Evolutionary conservation across 1,140 invertebrate genomes (phyloP).

Genomic region (Lordiphosa collinella): DNA sequence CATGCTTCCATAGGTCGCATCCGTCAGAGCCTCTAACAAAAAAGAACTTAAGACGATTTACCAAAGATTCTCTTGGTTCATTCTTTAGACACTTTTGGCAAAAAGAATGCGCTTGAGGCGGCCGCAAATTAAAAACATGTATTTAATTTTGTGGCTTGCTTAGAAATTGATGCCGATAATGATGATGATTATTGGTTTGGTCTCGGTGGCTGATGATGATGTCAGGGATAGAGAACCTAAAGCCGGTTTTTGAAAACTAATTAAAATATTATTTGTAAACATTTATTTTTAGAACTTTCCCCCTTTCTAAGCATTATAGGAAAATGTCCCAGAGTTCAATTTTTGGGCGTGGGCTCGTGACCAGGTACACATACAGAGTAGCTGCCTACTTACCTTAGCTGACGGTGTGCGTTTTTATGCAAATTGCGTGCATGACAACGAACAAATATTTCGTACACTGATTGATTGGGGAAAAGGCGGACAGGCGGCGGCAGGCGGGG

Average conservation of each 20-base stretch:
- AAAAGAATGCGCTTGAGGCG: slow-evolving; percentile 7
- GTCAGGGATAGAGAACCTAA: neutral
- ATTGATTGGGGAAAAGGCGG: slow-evolving; percentile 65
- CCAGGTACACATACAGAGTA: slow-evolving; percentile 25
- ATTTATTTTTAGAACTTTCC: too few relatives aligned
- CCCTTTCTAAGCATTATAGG: too few relatives aligned
- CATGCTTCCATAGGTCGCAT: slow-evolving; percentile 6
- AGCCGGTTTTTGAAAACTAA: too few relatives aligned
- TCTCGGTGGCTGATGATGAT: neutral
- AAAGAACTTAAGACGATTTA: slow-evolving; percentile 38
- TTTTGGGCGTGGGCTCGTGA: neutral
- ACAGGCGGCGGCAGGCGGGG: neutral
- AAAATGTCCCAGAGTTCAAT: too few relatives aligned
- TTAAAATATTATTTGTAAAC: too few relatives aligned
- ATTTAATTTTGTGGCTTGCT: slow-evolving; percentile 5
- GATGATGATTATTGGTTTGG: slow-evolving; percentile 7
- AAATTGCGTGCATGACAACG: slow-evolving; percentile 65
- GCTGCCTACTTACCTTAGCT: slow-evolving; percentile 22
- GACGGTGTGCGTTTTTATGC: slow-evolving; percentile 46
- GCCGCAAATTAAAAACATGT: slow-evolving; percentile 11
- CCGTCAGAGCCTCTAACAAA: slow-evolving; percentile 5
- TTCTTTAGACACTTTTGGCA: neutral
- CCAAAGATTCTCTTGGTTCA: slow-evolving; percentile 22
- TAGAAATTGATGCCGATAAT: slow-evolving; percentile 8
- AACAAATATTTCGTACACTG: slow-evolving; percentile 34